A percentile compares a stretch with the other conserved stretches of the same genome.
Evolutionary conservation across 1,140 invertebrate genomes (phyloP).

Genomic region (Dendrolimus kikuchii): DNA sequence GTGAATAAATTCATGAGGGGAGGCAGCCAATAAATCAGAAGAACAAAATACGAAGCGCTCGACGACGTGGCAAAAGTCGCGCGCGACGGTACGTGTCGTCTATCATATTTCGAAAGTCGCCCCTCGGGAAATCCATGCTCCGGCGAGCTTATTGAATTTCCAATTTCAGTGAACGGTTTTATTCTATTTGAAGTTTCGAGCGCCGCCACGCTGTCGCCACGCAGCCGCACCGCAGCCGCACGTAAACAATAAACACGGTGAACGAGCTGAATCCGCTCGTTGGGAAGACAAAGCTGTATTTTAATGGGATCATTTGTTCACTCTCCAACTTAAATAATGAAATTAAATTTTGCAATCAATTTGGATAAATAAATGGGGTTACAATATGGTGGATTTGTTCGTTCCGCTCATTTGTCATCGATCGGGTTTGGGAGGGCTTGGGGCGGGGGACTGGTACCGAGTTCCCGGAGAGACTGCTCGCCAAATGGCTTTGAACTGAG

Average conservation of each 20-base stretch:
- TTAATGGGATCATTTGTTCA: conserved; percentile 6
- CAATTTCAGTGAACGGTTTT: conserved; percentile 28
- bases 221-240: conserved; percentile 8
- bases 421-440: too few species aligned
- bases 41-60: conserved; percentile 1
- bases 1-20: neutral
- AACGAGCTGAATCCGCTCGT: neutral
- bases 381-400: too few species aligned
- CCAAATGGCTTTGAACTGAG: too few species aligned
- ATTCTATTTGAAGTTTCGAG: conserved; percentile 28
- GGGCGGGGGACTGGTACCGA: too few species aligned
- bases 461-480: too few species aligned
- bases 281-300: conserved; percentile 1
- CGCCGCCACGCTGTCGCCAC: conserved; percentile 10
- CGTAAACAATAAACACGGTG: conserved; percentile 6
- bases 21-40: conserved; percentile 7
- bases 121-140: conserved; percentile 21
- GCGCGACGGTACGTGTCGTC: conserved; percentile 18
- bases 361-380: too few species aligned
- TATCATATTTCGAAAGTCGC: conserved; percentile 35
- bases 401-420: too few species aligned
- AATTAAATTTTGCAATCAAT: too few species aligned
- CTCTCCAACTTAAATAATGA: too few species aligned
- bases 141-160: conserved; percentile 37
- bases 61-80: conserved; percentile 9